Percentiles rank a stretch among this genome's conserved stretches.
Conservation (phyloP, 2,113 vertebrate species). For the Charadrius vociferus region DNA sequence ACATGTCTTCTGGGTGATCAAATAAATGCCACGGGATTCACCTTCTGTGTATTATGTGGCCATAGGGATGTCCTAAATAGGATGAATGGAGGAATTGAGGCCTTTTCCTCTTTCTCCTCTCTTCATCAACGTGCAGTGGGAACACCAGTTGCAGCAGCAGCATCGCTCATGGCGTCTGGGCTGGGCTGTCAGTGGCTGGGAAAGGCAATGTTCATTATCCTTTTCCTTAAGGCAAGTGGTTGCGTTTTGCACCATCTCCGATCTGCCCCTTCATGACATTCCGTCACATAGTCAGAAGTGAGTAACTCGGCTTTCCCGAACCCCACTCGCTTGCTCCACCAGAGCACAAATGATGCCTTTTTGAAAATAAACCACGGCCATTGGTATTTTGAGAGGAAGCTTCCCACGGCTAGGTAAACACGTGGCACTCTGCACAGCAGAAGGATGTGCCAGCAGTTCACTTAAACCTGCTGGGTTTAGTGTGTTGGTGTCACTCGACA, state of each 20-base stretch:
- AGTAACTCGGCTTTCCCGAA: not conserved
- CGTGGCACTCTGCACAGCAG: not conserved
- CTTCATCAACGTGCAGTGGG: not conserved
- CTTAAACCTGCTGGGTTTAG: not conserved
- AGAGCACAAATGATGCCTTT: not conserved
- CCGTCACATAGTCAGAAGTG: not conserved
- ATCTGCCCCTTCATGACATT: not conserved
- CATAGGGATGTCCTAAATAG: not conserved
- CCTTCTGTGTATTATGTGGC: not conserved
- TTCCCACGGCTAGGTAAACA: not conserved
- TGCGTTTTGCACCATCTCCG: not conserved
- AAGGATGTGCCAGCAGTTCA: not conserved
- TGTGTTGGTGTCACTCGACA: not conserved
- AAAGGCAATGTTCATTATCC: not conserved
- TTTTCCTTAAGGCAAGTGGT: not conserved
- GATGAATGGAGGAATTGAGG: not conserved
- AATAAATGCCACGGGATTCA: not conserved
- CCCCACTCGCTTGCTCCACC: not conserved
- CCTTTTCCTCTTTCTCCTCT: not conserved
- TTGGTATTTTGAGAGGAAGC: not conserved
- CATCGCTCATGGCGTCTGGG: not conserved
- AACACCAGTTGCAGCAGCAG: not conserved
- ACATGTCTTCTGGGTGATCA: not conserved
- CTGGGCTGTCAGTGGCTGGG: not conserved
- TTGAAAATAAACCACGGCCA: not conserved